These are phyloP conservation scores for Acleris emargana DNA, from an alignment of 2,888 invertebrate genomes.

Conservation along the genomic window DNA sequence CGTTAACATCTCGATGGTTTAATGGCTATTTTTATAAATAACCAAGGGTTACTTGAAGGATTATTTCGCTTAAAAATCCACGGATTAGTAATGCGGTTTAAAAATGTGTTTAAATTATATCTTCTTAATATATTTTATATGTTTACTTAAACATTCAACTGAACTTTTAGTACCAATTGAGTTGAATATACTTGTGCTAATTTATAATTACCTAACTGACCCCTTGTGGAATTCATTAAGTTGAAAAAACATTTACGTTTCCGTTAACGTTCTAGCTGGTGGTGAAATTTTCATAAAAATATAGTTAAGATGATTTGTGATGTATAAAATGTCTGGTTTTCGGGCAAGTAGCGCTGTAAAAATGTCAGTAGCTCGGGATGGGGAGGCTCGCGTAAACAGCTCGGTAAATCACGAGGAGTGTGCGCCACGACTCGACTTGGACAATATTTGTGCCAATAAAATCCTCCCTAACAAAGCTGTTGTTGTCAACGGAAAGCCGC, in stretches of 20 bases:
- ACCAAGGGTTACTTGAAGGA: conserved; percentile 1
- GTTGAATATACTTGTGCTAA: conserved; percentile 10
- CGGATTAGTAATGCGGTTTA: neutral
- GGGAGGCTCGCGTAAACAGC: conserved; percentile 77
- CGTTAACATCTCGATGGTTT: conserved; percentile 58
- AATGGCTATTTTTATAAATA: conserved; percentile 60
- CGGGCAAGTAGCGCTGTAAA: conserved; percentile 69
- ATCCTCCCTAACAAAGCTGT: conserved; percentile 79
- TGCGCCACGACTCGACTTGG: conserved; percentile 73
- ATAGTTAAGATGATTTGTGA: conserved; percentile 68
- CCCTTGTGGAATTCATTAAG: conserved; percentile 28
- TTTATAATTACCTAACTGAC: conserved; percentile 28
- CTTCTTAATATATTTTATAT: neutral
- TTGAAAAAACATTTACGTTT: conserved; percentile 32
- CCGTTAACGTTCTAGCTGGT: conserved; percentile 39
- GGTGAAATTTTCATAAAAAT: conserved; percentile 62
- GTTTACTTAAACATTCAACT: neutral
- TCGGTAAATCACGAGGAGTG: conserved; percentile 78
- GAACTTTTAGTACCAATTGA: neutral
- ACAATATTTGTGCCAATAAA: conserved; percentile 82
- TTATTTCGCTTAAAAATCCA: conserved; percentile 5
- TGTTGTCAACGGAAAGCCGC: conserved; percentile 76
- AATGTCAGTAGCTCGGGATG: conserved; percentile 68
- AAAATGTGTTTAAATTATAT: neutral
- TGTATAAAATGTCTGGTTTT: conserved; percentile 68